Conservation (phyloP, 2,797 vertebrate species). For the Chrosomus eos region DNA sequence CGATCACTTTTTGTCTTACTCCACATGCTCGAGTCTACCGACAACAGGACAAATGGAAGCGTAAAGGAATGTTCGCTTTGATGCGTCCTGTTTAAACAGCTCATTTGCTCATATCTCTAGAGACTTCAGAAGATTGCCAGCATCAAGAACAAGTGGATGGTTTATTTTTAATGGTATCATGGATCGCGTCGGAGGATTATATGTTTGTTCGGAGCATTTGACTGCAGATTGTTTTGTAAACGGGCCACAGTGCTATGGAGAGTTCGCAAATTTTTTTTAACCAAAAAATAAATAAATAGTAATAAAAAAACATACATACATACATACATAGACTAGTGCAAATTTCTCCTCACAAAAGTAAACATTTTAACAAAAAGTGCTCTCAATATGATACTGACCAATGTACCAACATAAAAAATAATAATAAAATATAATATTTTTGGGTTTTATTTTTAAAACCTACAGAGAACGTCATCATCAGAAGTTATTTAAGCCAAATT, state of each 20-base stretch:
- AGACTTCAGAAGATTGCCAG: not conserved
- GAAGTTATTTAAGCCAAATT: too few species aligned
- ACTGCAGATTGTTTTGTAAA: not conserved
- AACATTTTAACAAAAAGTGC: too few species aligned
- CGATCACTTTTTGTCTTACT: not conserved
- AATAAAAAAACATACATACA: too few species aligned
- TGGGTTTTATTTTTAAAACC: too few species aligned
- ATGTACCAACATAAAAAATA: too few species aligned
- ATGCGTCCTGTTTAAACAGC: not conserved
- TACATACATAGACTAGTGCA: too few species aligned
- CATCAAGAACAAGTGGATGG: not conserved
- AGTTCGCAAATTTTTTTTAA: not conserved
- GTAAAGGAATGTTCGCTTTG: not conserved
- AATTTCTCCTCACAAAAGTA: too few species aligned
- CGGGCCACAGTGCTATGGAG: not conserved
- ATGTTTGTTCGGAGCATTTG: not conserved
- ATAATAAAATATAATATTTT: too few species aligned
- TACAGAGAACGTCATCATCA: too few species aligned
- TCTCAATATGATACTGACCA: too few species aligned
- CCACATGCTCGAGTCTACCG: not conserved
- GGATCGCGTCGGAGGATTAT: not conserved
- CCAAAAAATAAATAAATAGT: too few species aligned
- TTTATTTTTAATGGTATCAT: not conserved
- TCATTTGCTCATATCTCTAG: not conserved
- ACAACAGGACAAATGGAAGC: not conserved